Evolutionary conservation across 2,113 vertebrate genomes (phyloP).

Genomic region (Oceanites oceanicus): DNA sequence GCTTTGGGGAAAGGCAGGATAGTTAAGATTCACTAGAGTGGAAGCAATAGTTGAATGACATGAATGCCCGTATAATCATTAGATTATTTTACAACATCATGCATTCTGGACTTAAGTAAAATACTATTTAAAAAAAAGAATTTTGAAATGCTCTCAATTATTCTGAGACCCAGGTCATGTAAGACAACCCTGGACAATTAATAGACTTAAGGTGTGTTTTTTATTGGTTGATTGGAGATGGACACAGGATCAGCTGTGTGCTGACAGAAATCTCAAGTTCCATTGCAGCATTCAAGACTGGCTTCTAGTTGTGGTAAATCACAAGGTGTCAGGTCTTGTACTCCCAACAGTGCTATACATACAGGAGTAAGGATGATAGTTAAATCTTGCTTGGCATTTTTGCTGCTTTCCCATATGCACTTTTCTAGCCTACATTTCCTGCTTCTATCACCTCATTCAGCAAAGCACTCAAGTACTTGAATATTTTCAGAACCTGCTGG

Average conservation of each 20-base stretch:
- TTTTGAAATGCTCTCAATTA: background rate
- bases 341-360: background rate
- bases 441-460: background rate
- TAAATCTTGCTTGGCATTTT: background rate
- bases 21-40: background rate
- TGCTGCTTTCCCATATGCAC: background rate
- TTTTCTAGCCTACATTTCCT: background rate
- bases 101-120: background rate
- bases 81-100: background rate
- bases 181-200: background rate
- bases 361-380: background rate
- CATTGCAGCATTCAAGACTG: background rate
- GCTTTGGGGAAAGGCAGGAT: background rate
- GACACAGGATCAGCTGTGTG: background rate
- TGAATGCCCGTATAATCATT: background rate
- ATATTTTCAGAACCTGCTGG: background rate
- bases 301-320: background rate
- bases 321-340: background rate
- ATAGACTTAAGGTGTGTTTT: background rate
- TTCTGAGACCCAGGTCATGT: background rate
- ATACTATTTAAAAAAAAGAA: background rate
- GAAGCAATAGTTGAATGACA: background rate
- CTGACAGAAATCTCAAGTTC: background rate
- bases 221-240: fast-evolving
- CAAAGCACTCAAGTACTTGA: background rate